phyloP scores from a whole-genome alignment of 1,140 invertebrate species.

The Apis florea region DNA sequence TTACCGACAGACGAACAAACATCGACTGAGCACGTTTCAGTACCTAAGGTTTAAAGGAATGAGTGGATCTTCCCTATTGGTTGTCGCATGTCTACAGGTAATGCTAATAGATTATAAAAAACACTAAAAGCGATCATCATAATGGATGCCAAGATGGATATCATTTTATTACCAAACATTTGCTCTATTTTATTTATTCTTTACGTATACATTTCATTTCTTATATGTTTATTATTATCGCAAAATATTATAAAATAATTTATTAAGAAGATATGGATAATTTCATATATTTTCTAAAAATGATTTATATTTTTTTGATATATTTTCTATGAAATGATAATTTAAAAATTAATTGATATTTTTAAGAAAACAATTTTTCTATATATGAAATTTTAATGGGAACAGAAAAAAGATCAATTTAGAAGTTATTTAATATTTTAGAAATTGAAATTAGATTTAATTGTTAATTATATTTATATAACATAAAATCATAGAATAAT shows the following conservation, averaged over 20 bases:
- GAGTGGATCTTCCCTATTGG: slow-evolving; percentile 48
- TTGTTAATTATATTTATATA: neutral
- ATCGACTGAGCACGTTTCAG: slow-evolving; percentile 56
- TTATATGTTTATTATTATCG: neutral
- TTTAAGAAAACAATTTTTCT: too few relatives aligned
- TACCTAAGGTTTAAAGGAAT: slow-evolving; percentile 26
- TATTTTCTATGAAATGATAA: too few relatives aligned
- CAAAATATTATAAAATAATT: neutral
- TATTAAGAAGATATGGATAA: neutral
- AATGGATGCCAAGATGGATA: neutral
- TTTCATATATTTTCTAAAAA: too few relatives aligned
- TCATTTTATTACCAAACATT: slow-evolving; percentile 1
- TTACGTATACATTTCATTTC: neutral
- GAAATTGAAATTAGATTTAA: neutral
- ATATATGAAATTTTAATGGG: too few relatives aligned
- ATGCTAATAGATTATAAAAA: slow-evolving; percentile 26
- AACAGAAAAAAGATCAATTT: neutral
- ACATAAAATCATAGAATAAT: neutral
- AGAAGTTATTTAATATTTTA: neutral
- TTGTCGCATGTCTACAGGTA: slow-evolving; percentile 41
- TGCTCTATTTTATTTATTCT: neutral
- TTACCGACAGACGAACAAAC: slow-evolving; percentile 57
- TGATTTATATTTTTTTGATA: too few relatives aligned
- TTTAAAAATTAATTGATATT: too few relatives aligned
- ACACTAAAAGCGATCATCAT: slow-evolving; percentile 1